phyloP scores from a whole-genome alignment of 2,797 vertebrate species.

The Pelobates cultripes region DNA sequence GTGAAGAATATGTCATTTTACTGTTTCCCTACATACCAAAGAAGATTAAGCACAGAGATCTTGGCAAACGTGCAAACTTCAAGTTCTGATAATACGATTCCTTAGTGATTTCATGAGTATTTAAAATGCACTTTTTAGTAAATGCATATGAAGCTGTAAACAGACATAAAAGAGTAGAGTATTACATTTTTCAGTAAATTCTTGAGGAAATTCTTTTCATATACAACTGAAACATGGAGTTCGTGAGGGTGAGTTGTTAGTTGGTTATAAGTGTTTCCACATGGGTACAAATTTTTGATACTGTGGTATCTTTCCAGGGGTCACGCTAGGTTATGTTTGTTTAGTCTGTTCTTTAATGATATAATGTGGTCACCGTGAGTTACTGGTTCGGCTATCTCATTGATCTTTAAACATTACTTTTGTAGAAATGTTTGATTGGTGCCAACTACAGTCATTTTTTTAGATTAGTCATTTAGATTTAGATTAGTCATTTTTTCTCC shows the following conservation, averaged over 20 bases:
- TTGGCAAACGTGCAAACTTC: conserved; percentile 52
- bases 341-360: conserved; percentile 74
- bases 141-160: conserved; percentile 67
- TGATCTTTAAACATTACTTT: conserved; percentile 63
- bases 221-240: conserved; percentile 77
- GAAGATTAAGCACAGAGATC: neutral
- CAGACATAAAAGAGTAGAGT: conserved; percentile 78
- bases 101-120: conserved; percentile 8
- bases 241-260: conserved; percentile 78
- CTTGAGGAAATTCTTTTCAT: conserved; percentile 87
- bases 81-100: conserved; percentile 56
- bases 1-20: conserved; percentile 10
- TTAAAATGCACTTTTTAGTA: conserved; percentile 56
- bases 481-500: too few species aligned
- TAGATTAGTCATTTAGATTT: too few species aligned
- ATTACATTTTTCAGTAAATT: conserved; percentile 78
- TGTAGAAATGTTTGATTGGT: too few species aligned
- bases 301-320: conserved; percentile 68
- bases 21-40: conserved; percentile 18
- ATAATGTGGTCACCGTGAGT: conserved; percentile 71
- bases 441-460: too few species aligned
- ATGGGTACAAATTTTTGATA: conserved; percentile 65
- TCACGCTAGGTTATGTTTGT: conserved; percentile 69
- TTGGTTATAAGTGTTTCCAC: conserved; percentile 75
- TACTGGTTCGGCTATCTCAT: conserved; percentile 70